These are phyloP conservation scores for Crotalus tigris DNA, from an alignment of 2,113 vertebrate species.

Conservation along the genomic window DNA sequence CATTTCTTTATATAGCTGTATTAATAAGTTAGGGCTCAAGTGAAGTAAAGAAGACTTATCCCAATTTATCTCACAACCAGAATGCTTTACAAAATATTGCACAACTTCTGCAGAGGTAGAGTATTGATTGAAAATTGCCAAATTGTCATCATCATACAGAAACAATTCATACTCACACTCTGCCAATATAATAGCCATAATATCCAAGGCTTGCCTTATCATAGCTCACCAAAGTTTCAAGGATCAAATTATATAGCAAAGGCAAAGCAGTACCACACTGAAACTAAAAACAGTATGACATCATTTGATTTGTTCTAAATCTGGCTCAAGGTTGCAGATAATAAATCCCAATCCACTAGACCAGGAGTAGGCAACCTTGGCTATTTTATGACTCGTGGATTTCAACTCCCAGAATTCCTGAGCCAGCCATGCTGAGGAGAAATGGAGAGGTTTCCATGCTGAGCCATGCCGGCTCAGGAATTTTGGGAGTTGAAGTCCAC, in stretches of 20 bases:
- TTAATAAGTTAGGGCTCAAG: neutral
- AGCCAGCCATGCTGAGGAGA: no score
- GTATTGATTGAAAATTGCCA: neutral
- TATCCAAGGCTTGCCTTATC: neutral
- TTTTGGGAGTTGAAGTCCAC: no score
- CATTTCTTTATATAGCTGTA: neutral
- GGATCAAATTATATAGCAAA: neutral
- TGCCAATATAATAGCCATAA: neutral
- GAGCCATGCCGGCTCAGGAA: no score
- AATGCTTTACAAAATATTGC: neutral
- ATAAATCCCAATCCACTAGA: neutral
- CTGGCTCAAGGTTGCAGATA: no score
- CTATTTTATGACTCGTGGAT: no score
- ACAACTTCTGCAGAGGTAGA: neutral
- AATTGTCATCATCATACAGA: neutral
- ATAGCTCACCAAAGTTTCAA: neutral
- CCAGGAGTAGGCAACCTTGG: no score
- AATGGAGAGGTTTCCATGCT: no score
- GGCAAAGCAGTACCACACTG: neutral
- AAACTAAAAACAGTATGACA: neutral
- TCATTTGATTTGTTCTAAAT: no score
- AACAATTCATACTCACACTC: neutral
- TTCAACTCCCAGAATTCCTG: no score
- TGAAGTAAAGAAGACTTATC: neutral
- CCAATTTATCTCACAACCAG: neutral